Evolutionary conservation across 2,113 vertebrate species (phyloP), one percentile per base, ranked within the genome.

Genomic region (Amazona vittata): DNA sequence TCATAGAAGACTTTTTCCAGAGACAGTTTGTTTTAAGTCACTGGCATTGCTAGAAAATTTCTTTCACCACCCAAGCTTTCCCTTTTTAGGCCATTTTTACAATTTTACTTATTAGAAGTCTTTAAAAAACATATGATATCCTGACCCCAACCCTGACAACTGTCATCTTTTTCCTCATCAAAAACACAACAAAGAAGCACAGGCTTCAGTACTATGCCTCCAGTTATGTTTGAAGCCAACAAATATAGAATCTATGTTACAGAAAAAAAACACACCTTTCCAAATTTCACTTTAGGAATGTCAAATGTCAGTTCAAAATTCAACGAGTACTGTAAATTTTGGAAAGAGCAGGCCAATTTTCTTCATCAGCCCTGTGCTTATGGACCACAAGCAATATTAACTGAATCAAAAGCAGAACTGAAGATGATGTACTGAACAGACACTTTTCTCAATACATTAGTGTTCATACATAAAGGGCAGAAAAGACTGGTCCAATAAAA

Each of bases 241-340:
- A 90, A 95, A 90, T 62, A 89, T 49, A 93, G 86, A 93, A 68
- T 28, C 65, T 50, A 5, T 33, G 10, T 60, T 52, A 92, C 9
- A 90, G 74, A 43, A 55, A 80, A 73, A 78, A 81, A 28, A 0
- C 15, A 69, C 20, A 47, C 7, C 24, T 92, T 86, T 93, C 75
- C 59, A 83, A 65, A 83, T 77, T 77, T 93, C 37, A 81, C 53
- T 83, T 88, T 43, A 49, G 64, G 76, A 93, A 89, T n/a, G 76
- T 93, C 79, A 90, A 97, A 77, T 62, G 31, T 63, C 71, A 37
- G 76, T 93, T 89, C 46, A 94, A 89, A 89, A 90, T 81, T 90
- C 76, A 93, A 77, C 28, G 11, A 62, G 22, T 35, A 76, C 33
- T 3, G 19, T 93, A 97, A 71, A 90, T 93, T 95, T 90, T 64